phyloP scores from a whole-genome alignment of 2,113 vertebrate genomes.

The Channa maculata region DNA sequence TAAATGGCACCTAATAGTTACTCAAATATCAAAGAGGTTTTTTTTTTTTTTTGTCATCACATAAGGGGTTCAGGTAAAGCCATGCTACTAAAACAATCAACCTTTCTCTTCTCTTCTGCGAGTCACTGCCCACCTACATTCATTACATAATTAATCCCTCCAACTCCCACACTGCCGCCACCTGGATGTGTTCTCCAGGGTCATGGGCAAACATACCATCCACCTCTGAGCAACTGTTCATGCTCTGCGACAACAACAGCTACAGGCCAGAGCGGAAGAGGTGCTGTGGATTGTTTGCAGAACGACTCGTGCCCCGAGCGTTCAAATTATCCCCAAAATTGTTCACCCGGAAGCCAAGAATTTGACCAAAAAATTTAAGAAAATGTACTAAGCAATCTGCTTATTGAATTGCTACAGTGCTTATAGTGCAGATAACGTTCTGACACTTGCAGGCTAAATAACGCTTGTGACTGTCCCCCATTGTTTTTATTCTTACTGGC shows the following conservation, averaged over 20 bases:
- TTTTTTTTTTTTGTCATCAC: slow-evolving; percentile 19
- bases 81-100: slow-evolving; percentile 56
- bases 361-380: not conserved
- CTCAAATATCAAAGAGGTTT: slow-evolving; percentile 32
- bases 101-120: slow-evolving; percentile 26
- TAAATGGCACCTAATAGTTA: slow-evolving; percentile 42
- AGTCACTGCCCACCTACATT: slow-evolving; percentile 51
- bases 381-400: not conserved
- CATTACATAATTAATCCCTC: slow-evolving; percentile 71
- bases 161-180: slow-evolving; percentile 49
- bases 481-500: slow-evolving; percentile 48
- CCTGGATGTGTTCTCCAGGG: slow-evolving; percentile 51
- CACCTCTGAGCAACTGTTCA: slow-evolving; percentile 46
- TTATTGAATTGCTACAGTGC: not conserved
- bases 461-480: slow-evolving; percentile 9
- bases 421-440: not conserved
- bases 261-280: slow-evolving; percentile 44
- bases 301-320: not conserved
- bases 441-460: slow-evolving; percentile 15
- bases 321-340: slow-evolving; percentile 4
- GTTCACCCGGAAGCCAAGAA: no score
- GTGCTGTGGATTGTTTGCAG: slow-evolving; percentile 36
- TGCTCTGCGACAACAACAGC: slow-evolving; percentile 62
- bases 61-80: slow-evolving; percentile 28
- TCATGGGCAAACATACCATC: slow-evolving; percentile 56